These are phyloP conservation scores for Rotaria macrura DNA, from an alignment of 2,888 invertebrate species.

Conservation along the genomic window DNA sequence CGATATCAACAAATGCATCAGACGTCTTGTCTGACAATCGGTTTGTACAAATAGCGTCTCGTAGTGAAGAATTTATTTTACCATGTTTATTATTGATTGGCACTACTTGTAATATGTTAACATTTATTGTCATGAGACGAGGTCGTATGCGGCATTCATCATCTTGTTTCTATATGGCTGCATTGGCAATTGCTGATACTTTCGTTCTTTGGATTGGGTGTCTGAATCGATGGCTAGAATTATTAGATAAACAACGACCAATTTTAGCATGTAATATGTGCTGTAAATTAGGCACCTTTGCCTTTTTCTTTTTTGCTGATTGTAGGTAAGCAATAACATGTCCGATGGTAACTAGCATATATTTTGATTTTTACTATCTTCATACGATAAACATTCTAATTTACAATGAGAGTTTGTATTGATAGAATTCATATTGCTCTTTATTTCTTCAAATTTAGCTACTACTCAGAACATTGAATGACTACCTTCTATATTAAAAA, in stretches of 20 bases:
- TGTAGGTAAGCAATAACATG: neutral
- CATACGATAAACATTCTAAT: neutral
- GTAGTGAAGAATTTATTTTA: slow-evolving; percentile 32
- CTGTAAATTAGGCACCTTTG: slow-evolving; percentile 10
- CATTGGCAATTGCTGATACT: slow-evolving; percentile 39
- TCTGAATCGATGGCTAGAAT: slow-evolving; percentile 38
- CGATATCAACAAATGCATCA: neutral
- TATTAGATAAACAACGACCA: slow-evolving; percentile 34
- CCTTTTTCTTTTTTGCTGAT: slow-evolving; percentile 18
- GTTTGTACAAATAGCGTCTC: neutral
- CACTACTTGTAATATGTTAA: slow-evolving; percentile 39
- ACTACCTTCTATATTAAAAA: too few species aligned
- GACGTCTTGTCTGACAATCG: neutral
- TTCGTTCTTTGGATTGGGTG: slow-evolving; percentile 38
- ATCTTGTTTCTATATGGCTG: slow-evolving; percentile 40
- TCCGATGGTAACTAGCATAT: neutral
- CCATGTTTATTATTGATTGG: slow-evolving; percentile 39
- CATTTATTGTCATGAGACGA: slow-evolving; percentile 39
- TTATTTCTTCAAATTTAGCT: too few species aligned
- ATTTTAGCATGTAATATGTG: slow-evolving; percentile 1
- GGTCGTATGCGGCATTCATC: slow-evolving; percentile 38
- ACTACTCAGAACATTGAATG: too few species aligned
- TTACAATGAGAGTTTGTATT: neutral
- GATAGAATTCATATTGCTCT: too few species aligned
- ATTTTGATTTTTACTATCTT: neutral